Conservation (phyloP, 2,797 vertebrate genomes). For the Tadarida brasiliensis region DNA sequence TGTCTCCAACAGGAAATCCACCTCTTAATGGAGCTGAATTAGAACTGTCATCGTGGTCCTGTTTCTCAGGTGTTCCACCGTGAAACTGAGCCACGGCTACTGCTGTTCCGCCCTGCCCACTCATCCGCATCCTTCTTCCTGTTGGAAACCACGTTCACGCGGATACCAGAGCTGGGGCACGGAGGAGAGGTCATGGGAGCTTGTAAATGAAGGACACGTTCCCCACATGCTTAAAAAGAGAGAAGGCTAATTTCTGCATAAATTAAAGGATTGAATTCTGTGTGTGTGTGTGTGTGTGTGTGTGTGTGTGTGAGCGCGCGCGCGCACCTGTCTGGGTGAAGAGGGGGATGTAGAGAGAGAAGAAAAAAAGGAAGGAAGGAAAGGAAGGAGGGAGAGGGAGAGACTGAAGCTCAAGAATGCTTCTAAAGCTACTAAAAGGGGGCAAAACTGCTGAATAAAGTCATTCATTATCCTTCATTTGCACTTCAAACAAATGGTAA, state of each 20-base stretch:
- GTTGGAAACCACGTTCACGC: not conserved
- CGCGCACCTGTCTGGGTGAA: not conserved
- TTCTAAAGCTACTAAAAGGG: slow-evolving; percentile 39
- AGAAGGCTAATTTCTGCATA: not conserved
- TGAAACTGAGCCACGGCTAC: too few species aligned
- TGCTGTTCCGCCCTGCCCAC: not conserved
- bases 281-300: not conserved
- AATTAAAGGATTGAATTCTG: not conserved
- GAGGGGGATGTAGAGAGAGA: not conserved
- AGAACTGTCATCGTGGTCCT: not conserved
- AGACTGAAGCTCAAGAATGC: not conserved
- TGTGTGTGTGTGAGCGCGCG: accelerated
- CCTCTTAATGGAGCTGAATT: not conserved
- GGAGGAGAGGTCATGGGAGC: not conserved
- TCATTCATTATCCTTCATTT: slow-evolving; percentile 66
- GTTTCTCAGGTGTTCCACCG: not conserved
- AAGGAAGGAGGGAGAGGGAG: not conserved
- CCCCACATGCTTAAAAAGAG: not conserved
- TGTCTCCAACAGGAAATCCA: not conserved
- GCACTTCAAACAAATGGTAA: slow-evolving; percentile 73
- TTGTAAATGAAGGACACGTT: not conserved
- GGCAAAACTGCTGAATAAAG: slow-evolving; percentile 69
- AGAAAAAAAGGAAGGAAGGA: too few species aligned
- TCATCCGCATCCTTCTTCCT: not conserved
- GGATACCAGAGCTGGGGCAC: not conserved